These are phyloP conservation scores for Platalea minor DNA, from an alignment of 2,797 vertebrate species.

Conservation along the genomic window DNA sequence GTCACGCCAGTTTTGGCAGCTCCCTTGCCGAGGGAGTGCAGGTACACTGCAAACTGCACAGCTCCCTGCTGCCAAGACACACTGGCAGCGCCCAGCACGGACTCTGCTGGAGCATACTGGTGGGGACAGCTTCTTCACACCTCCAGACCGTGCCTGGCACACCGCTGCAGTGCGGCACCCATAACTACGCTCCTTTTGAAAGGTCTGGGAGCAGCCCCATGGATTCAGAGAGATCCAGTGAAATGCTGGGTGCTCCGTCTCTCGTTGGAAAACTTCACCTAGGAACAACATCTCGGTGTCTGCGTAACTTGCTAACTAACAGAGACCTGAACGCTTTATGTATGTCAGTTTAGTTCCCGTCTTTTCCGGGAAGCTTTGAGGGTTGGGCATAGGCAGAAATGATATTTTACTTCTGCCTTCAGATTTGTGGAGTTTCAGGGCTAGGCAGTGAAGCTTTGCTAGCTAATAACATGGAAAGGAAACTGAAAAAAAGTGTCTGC, in stretches of 20 bases:
- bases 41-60: neutral
- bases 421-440: neutral
- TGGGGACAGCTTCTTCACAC: neutral
- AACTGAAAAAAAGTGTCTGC: neutral
- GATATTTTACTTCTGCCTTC: neutral
- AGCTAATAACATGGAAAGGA: neutral
- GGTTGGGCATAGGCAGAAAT: neutral
- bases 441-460: neutral
- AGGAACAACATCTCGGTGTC: neutral
- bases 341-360: neutral
- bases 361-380: neutral
- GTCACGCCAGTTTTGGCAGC: neutral
- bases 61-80: neutral
- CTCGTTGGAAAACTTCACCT: neutral
- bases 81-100: neutral
- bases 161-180: accelerated
- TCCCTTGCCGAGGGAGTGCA: neutral
- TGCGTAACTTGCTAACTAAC: neutral
- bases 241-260: neutral
- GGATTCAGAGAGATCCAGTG: neutral
- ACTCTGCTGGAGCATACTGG: neutral
- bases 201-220: neutral
- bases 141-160: neutral
- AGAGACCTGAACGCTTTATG: neutral
- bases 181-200: neutral